Base-by-base conservation (phyloP, 2,797 vertebrate species). In the Heliangelus exortis region DNA sequence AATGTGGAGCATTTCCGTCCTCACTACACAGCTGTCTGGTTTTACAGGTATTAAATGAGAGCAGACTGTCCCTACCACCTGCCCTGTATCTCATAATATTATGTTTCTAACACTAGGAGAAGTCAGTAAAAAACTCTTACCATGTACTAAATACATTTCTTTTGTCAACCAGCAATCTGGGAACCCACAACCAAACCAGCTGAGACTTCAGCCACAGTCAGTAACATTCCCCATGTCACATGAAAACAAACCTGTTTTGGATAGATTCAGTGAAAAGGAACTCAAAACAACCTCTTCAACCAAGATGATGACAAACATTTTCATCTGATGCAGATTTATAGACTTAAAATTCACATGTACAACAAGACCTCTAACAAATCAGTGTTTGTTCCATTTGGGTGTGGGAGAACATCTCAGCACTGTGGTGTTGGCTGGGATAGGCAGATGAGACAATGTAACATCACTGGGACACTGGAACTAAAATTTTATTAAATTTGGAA, bases 341-440 rank as follows among this genome's bases (percentile, higher is more conserved):
- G 57, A 66, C 22, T 39, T 28, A 19, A 55, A 31, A 57, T 6
- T 55, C 23, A 75, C 19, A 18, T 0, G 3, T 3, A 39, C 18
- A 79, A 20, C 20, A 83, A 43, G 82, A 59, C 61, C 39, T 17
- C 59, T 36, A 45, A 71, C 43, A 69, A 57, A 53, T 5, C 25
- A 51, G 36, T 0, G 4, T 22, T 50, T 50, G 15, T 13, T 41
- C 69, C 26, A 34, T 43, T 9, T 59, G 45, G 20, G 31, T 5
- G 36, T 10, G 50, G 15, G 33, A 68, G 61, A 77, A 65, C 57
- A 53, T 25, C 65, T 33, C 43, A 9, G 43, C 15, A 7, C 43
- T 10, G 31, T 0, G 2, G 29, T 12, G 20, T 5, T 31, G 29
- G 5, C 31, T 0, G 1, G 45, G 26, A 36, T 18, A 66, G 1